Conservation (phyloP, 2,888 invertebrate genomes). For the Tetragonula carbonaria region DNA sequence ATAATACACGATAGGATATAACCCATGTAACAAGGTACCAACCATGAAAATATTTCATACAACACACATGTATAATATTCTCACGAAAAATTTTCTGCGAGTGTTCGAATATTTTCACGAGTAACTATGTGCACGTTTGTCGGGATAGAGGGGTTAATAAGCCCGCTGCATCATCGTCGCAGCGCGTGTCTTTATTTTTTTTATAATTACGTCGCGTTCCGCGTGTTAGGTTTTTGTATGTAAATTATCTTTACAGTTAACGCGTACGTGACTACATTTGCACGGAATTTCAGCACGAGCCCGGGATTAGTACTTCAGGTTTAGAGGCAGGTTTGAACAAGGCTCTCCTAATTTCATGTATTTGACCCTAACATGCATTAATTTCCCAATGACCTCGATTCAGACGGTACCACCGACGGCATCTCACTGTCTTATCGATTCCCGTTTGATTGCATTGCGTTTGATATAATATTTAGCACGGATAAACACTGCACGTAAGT, state of each 20-base stretch:
- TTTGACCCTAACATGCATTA: constrained; percentile 36
- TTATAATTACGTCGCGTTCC: background rate
- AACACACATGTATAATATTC: too few species aligned
- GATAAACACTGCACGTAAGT: constrained; percentile 7
- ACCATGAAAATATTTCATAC: too few species aligned
- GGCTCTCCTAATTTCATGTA: constrained; percentile 31
- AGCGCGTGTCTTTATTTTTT: background rate
- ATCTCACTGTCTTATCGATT: constrained; percentile 50
- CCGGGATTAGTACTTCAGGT: constrained; percentile 8
- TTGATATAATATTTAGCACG: constrained; percentile 33
- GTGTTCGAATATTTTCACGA: too few species aligned
- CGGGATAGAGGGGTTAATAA: background rate
- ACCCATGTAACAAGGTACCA: too few species aligned
- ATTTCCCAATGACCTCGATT: constrained; percentile 51
- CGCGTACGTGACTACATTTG: background rate
- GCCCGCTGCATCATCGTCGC: background rate
- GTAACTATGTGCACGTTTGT: too few species aligned
- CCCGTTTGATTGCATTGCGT: constrained; percentile 44
- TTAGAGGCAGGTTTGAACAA: constrained; percentile 13
- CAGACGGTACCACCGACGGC: constrained; percentile 18
- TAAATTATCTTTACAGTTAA: background rate
- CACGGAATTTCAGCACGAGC: background rate
- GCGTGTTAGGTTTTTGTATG: background rate
- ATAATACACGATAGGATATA: too few species aligned
- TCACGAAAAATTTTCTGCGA: too few species aligned